Conservation (phyloP, 2,113 vertebrate species). For the Campylorhamphus procurvoides region DNA sequence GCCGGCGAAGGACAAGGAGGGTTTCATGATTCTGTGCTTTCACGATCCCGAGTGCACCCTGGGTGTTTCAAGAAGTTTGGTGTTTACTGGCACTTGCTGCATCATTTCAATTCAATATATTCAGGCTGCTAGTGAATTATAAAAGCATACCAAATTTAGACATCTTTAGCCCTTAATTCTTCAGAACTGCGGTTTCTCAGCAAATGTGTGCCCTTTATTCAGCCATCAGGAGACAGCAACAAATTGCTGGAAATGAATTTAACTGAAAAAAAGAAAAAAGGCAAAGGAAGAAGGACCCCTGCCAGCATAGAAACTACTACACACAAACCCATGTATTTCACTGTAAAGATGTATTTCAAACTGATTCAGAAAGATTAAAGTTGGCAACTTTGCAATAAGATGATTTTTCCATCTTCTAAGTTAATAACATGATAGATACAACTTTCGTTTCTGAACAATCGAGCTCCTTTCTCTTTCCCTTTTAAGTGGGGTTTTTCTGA, state of each 20-base stretch:
- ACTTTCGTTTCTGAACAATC: background rate
- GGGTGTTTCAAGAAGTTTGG: background rate
- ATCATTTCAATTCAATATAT: background rate
- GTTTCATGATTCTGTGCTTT: background rate
- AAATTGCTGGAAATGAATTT: background rate
- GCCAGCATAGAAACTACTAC: background rate
- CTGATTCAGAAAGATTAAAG: conserved; percentile 61
- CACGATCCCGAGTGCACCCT: rapidly evolving
- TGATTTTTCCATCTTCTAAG: conserved; percentile 54
- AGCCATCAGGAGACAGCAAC: background rate
- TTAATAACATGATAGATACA: conserved; percentile 38
- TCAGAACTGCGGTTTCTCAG: background rate
- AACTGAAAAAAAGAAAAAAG: background rate
- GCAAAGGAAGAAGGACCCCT: background rate
- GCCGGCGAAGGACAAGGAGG: too few relatives aligned
- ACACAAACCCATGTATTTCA: conserved; percentile 1
- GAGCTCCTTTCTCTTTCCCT: conserved; percentile 18
- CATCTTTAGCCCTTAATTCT: background rate
- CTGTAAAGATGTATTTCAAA: conserved; percentile 36
- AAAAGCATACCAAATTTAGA: background rate
- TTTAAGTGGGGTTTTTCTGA: conserved; percentile 21
- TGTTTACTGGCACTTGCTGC: background rate
- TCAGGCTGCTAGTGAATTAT: background rate
- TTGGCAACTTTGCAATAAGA: conserved; percentile 44
- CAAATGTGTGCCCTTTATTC: conserved; percentile 1